Evolutionary conservation across 2,888 invertebrate genomes (phyloP).

Genomic region (Tipula confusa): DNA sequence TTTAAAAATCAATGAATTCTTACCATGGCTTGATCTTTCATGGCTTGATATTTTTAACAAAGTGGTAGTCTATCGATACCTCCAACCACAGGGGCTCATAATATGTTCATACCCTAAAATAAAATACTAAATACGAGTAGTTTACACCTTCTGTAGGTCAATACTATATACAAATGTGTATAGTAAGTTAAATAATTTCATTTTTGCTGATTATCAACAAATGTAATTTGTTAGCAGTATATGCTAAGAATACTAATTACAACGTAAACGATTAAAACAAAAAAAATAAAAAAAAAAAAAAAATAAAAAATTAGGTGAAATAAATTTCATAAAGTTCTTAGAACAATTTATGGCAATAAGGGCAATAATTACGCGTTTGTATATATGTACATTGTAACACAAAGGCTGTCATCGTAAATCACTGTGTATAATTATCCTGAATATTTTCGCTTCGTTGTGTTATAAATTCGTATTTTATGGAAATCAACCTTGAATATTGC

Average conservation of each 20-base stretch:
- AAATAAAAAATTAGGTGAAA: constrained; percentile 16
- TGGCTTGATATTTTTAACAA: too few species aligned
- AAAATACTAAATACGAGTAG: too few species aligned
- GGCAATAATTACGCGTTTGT: too few species aligned
- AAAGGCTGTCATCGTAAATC: too few species aligned
- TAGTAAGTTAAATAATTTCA: not conserved
- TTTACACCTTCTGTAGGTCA: not conserved
- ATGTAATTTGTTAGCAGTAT: constrained; percentile 15
- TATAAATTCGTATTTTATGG: not conserved
- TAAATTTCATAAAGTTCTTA: not conserved
- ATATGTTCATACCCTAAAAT: too few species aligned
- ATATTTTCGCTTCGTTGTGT: not conserved
- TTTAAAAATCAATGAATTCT: too few species aligned
- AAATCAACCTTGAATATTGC: not conserved
- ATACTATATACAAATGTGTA: not conserved
- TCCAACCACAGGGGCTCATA: too few species aligned
- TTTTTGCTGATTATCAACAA: not conserved
- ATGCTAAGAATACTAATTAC: constrained; percentile 12
- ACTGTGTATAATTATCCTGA: not conserved
- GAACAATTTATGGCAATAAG: not conserved
- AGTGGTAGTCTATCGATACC: too few species aligned
- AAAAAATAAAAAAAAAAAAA: not conserved
- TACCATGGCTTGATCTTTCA: too few species aligned
- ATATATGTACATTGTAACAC: too few species aligned
- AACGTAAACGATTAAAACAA: not conserved